A percentile compares a stretch with the other conserved stretches of the same genome.
phyloP scores from a whole-genome alignment of 2,888 invertebrate species.

The Eupeodes luniger region DNA sequence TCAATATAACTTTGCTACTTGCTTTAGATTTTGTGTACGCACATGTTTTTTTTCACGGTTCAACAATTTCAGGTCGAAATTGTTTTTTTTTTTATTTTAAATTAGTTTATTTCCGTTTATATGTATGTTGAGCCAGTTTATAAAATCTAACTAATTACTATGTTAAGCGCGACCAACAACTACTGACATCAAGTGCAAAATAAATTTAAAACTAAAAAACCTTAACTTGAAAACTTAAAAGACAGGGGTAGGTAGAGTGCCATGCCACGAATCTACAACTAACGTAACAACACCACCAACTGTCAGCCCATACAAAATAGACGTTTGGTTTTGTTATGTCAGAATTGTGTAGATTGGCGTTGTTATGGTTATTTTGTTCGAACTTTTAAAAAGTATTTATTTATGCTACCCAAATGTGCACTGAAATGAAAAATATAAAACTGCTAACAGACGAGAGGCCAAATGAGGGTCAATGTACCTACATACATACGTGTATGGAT shows the following conservation, averaged over 20 bases:
- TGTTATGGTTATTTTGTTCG: slow-evolving; percentile 64
- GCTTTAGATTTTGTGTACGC: neutral
- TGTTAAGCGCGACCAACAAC: slow-evolving; percentile 30
- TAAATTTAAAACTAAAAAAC: slow-evolving; percentile 39
- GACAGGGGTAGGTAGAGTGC: slow-evolving; percentile 47
- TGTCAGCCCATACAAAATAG: slow-evolving; percentile 43
- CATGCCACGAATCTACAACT: slow-evolving; percentile 4
- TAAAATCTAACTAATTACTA: slow-evolving; percentile 54
- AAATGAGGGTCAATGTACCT: slow-evolving; percentile 45
- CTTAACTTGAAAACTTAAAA: slow-evolving; percentile 21
- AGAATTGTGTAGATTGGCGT: slow-evolving; percentile 55
- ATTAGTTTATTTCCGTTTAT: slow-evolving; percentile 57
- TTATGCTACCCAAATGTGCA: slow-evolving; percentile 47
- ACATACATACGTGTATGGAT: neutral
- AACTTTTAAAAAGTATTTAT: slow-evolving; percentile 13
- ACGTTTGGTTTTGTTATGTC: slow-evolving; percentile 58
- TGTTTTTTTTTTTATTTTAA: slow-evolving; percentile 49
- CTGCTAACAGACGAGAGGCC: neutral
- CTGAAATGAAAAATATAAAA: slow-evolving; percentile 58
- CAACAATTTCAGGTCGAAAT: slow-evolving; percentile 64
- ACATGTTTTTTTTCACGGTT: slow-evolving; percentile 46
- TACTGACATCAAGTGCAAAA: slow-evolving; percentile 28
- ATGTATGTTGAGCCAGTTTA: slow-evolving; percentile 7
- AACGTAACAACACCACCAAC: slow-evolving; percentile 42
- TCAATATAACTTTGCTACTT: neutral